Conservation (phyloP, 2,888 invertebrate genomes). For the Cheilosia urbana region DNA sequence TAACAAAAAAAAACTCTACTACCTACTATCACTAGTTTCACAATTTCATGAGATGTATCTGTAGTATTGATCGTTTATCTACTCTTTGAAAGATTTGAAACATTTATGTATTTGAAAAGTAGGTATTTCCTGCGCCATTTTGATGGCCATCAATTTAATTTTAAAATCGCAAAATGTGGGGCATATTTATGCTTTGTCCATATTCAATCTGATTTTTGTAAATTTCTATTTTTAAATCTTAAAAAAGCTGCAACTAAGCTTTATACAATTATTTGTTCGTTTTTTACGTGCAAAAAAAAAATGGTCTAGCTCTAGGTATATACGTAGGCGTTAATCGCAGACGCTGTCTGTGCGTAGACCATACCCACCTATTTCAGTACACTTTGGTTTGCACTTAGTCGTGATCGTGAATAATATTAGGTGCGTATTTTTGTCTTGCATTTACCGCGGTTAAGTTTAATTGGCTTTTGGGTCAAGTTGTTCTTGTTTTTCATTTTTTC, state of each 20-base stretch:
- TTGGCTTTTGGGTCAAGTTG: too few relatives aligned
- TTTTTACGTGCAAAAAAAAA: neutral
- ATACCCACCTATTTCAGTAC: neutral
- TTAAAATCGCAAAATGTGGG: neutral
- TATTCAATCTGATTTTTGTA: neutral
- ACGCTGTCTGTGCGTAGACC: neutral
- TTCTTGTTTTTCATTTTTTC: too few relatives aligned
- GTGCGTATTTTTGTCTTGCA: too few relatives aligned
- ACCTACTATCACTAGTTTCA: too few relatives aligned
- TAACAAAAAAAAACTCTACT: too few relatives aligned
- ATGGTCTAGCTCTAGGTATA: too few relatives aligned
- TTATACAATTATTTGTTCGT: neutral
- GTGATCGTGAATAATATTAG: neutral
- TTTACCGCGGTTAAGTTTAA: too few relatives aligned
- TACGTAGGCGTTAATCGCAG: neutral
- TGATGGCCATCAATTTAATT: conserved; percentile 1
- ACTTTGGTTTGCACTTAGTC: too few relatives aligned
- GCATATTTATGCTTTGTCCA: neutral
- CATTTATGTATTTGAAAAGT: too few relatives aligned
- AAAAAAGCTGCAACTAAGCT: conserved; percentile 6
- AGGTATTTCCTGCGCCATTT: neutral
- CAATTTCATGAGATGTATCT: too few relatives aligned
- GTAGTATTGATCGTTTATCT: too few relatives aligned
- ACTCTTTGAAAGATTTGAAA: too few relatives aligned
- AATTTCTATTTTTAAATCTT: neutral